Percentiles rank a stretch among this genome's conserved stretches.
Evolutionary conservation across 2,888 invertebrate species (phyloP).

Genomic region (Eupithecia subumbrata): DNA sequence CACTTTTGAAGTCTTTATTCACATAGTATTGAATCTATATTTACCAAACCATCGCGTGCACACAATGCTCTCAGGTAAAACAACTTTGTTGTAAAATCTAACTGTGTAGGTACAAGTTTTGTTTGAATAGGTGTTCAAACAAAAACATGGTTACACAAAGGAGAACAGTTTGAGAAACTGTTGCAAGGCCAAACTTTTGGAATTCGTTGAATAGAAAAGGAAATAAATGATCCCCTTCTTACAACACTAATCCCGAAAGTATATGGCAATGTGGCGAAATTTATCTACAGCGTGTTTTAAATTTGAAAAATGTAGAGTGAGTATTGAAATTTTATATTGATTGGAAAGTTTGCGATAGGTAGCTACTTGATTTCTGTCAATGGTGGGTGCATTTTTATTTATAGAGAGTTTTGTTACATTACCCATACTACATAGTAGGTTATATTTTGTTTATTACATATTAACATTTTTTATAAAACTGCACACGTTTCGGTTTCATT

Average conservation of each 20-base stretch:
- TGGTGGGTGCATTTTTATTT: neutral
- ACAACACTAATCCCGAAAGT: constrained; percentile 81
- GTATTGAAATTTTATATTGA: neutral
- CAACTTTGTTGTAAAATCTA: neutral
- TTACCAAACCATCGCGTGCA: neutral
- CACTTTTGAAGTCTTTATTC: neutral
- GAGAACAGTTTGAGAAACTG: constrained; percentile 25
- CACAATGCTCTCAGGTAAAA: neutral
- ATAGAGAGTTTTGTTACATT: neutral
- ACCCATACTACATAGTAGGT: too few species aligned
- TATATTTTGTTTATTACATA: too few species aligned
- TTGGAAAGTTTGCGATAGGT: too few species aligned
- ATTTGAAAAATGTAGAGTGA: neutral
- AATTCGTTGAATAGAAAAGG: constrained; percentile 63
- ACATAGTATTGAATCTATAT: too few species aligned
- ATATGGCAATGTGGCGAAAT: constrained; percentile 76
- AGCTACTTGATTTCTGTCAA: neutral
- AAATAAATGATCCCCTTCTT: constrained; percentile 82
- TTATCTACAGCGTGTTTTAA: constrained; percentile 63
- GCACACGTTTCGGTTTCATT: too few species aligned
- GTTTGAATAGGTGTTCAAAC: constrained; percentile 2
- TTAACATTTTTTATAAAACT: too few species aligned
- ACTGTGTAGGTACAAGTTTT: neutral
- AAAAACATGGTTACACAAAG: neutral
- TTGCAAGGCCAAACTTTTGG: constrained; percentile 59